Evolutionary conservation across 2,797 vertebrate genomes (phyloP), one percentile per base, ranked within the genome.

Genomic region (Xiphophorus birchmanni): DNA sequence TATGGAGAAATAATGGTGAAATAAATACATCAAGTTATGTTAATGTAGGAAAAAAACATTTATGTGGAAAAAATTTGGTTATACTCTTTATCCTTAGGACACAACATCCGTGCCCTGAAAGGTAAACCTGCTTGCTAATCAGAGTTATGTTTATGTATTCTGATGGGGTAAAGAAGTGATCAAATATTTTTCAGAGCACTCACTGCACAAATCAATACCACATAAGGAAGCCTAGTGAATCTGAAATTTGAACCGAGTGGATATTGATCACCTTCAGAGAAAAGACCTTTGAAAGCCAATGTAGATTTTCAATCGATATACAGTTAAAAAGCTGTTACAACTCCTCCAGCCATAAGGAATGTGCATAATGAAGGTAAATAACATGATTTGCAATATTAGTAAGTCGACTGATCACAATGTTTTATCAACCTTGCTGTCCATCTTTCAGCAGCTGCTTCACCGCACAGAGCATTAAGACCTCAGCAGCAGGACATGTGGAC

Each of bases 211-310:
- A 96, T 96, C 95, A 96, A 96, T 96, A 95, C 73, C n/a, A 90
- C 87, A 95, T 95, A 94, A 95, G 91, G 78, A 92, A 88, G 78
- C 84, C 77, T 94, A 94, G 95, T 95, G 94, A 95, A 95, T 96
- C 91, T 90, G 87, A 96, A 95, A 95, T 95, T 76, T 95, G 91
- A 93, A 90, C 92, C 90, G 86, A 85, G 91, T 82, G 83, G 88
- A 84, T 95, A 96, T 96, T 92, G 95, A 96, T 95, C 93, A 91
- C 79, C 69, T 84, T 91, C 90, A 89, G 87, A 93, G 88, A 89
- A 89, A 88, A 83, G 77, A 91, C 82, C 85, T 92, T 90, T 88
- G 84, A 91, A 89, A 91, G 87, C 82, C 52, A 77, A 84, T 88
- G 87, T 84, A 87, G 84, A 92, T 92, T 82, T 81, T 67, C 75